These are phyloP conservation scores for Pandemis heparana DNA, from an alignment of 2,888 invertebrate species.

Conservation along the genomic window DNA sequence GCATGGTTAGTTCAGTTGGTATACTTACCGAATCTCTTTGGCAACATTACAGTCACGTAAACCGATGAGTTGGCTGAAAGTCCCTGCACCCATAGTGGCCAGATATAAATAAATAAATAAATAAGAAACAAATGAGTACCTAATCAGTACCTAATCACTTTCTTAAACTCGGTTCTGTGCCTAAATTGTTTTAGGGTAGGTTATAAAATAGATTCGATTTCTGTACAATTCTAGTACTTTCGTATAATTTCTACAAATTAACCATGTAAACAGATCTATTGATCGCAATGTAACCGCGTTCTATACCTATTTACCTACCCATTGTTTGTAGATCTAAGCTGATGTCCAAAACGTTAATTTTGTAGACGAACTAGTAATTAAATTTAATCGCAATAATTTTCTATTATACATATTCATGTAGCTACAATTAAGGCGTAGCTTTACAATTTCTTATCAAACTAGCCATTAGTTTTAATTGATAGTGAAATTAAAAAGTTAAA, in stretches of 20 bases:
- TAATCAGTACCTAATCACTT: no score
- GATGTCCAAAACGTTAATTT: slow-evolving; percentile 57
- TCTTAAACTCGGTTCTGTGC: no score
- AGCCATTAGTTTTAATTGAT: slow-evolving; percentile 51
- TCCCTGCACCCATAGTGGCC: no score
- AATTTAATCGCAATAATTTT: slow-evolving; percentile 48
- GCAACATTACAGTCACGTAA: not conserved
- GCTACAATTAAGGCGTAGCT: slow-evolving; percentile 42
- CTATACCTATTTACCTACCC: slow-evolving; percentile 2
- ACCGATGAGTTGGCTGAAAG: not conserved
- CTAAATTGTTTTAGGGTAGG: no score
- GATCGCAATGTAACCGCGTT: slow-evolving; percentile 11
- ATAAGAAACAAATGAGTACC: no score
- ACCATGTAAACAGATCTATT: not conserved
- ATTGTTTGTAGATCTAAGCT: slow-evolving; percentile 48
- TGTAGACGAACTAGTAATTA: slow-evolving; percentile 43
- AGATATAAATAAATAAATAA: no score
- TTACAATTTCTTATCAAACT: slow-evolving; percentile 54
- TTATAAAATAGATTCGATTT: no score
- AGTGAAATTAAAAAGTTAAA: slow-evolving; percentile 57
- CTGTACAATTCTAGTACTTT: not conserved
- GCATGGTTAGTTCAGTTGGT: slow-evolving; percentile 17
- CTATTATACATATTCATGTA: slow-evolving; percentile 48
- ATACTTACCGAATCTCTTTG: not conserved
- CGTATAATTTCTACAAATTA: not conserved